Evolutionary conservation across 2,888 invertebrate species (phyloP), one percentile per base, ranked within the genome.

Genomic region (Adineta ricciae): DNA sequence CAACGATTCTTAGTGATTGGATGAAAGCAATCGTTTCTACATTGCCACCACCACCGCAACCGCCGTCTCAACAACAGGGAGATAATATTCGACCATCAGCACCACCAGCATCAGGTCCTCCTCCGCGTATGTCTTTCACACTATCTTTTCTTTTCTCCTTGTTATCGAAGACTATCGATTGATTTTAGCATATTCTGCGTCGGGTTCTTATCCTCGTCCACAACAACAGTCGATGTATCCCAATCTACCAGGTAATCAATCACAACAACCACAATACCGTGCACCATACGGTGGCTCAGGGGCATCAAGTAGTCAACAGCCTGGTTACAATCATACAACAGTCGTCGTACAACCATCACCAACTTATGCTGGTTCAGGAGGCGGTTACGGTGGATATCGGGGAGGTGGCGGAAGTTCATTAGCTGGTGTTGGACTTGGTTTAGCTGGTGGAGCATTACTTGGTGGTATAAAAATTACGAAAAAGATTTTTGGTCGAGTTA

Each of bases 11-110:
- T 46, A 85, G 85, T 84, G 85, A 85, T 56, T 85, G 85, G 85
- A 85, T 85, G 85, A 85, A 85, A 82, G 78, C 84, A 21, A 85
- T 85, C 24, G 85, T 85, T 27, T 83, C 83, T 52, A 85, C 85
- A 32, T 36, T 85, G 36, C 85, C 85, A 38, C 50, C 64, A 11
- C 85, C 85, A 41, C 83, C 85, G 49, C 85, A 84, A 84, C 84
- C 36, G 50, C 78, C 73, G 24, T 32, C 11, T 50, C 36, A 54
- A 24, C 36, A 54, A 24, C 54, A 83, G 2, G 36, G 38, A 16
- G 38, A 32, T 36, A 36, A 16, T 32, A 4, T 16, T 36, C 46
- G 32, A 32, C 46, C 84, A 21, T 49, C 84, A 41, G 54, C 36
- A 24, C 41, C 41, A 19, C 54, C 84, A 50, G 21, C 41, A 49